A percentile compares a stretch with the other conserved stretches of the same genome.
phyloP scores from a whole-genome alignment of 1,140 invertebrate genomes.

The Drosophila guanche region DNA sequence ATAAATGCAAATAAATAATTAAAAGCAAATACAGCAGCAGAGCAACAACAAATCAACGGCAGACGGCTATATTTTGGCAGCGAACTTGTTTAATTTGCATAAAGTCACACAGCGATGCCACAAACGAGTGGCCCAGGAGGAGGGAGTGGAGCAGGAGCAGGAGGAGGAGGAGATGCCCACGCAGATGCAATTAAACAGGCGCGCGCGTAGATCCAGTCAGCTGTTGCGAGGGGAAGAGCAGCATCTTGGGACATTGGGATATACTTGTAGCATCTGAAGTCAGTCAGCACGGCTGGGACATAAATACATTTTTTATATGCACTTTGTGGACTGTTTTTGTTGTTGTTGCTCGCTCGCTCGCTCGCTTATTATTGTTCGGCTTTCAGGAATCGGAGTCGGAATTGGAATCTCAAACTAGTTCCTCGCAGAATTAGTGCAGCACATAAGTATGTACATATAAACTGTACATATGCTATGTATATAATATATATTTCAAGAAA shows the following conservation, averaged over 20 bases:
- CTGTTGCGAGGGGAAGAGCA: conserved; percentile 41
- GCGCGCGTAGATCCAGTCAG: conserved; percentile 64
- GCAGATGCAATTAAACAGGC: conserved; percentile 59
- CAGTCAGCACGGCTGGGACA: conserved; percentile 23
- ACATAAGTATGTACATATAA: conserved; percentile 59
- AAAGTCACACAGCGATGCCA: conserved; percentile 30
- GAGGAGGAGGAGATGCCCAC: conserved; percentile 18
- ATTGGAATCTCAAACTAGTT: conserved; percentile 56
- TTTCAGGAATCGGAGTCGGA: conserved; percentile 58
- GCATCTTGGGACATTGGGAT: neutral
- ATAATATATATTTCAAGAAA: conserved; percentile 26
- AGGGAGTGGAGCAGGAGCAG: conserved; percentile 3
- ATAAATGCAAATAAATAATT: conserved; percentile 76
- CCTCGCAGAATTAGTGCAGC: conserved; percentile 72
- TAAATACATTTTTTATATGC: conserved; percentile 76
- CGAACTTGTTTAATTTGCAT: conserved; percentile 80
- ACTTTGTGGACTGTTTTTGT: conserved; percentile 61
- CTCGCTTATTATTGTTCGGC: conserved; percentile 25
- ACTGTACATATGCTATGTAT: conserved; percentile 49
- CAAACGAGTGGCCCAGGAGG: neutral
- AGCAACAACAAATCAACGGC: conserved; percentile 47
- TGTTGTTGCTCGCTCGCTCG: too few species aligned
- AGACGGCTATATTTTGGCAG: conserved; percentile 68
- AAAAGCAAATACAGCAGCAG: conserved; percentile 61
- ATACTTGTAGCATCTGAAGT: neutral